Evolutionary conservation across 2,113 vertebrate genomes (phyloP), one percentile per base, ranked within the genome.

Genomic region (Alexandromys fortis): DNA sequence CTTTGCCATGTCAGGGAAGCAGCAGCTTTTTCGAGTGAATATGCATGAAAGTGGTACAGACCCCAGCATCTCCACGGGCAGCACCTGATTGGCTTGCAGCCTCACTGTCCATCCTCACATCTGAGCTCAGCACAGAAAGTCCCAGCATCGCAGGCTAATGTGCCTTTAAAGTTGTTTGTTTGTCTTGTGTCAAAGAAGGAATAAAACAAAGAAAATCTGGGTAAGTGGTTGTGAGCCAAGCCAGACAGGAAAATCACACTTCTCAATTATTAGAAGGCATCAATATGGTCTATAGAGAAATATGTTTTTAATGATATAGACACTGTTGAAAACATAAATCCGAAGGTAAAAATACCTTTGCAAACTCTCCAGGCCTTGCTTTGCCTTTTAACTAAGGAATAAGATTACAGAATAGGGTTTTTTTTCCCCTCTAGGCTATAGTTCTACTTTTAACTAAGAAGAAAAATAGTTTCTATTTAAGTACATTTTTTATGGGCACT

Each of bases 21-120:
- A 99, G 99, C 99, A 98, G 97, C 94, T 96, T 98, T 98, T 98
- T 98, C 99, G 97, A 98, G 98, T 98, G 98, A 98, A 98, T 98
- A 98, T 72, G 98, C 98, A 98, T 98, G 98, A 99, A 99, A 99
- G 98, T 1, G 79, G 49, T 95, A 96, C 98, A 98, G 96, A 98
- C 98, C 98, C 98, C 98, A 98, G 95, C 94, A 97, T 98, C 98
- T 98, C 98, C 26, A 92, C 98, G 97, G 98, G 98, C 98, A 94
- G 96, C 97, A 98, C 98, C 97, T 98, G 98, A 98, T 78, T 76
- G 11, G 86, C 97, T 98, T 90, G 24, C 47, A 95, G 92, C 97
- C 97, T 97, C 94, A 97, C 95, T 98, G 98, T 96, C 91, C 82
- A 24, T 90, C 96, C 96, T 97, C 95, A 89, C 7, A 68, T 11